Conservation (phyloP, 1,140 invertebrate species). For the Zaprionus nigranus region DNA sequence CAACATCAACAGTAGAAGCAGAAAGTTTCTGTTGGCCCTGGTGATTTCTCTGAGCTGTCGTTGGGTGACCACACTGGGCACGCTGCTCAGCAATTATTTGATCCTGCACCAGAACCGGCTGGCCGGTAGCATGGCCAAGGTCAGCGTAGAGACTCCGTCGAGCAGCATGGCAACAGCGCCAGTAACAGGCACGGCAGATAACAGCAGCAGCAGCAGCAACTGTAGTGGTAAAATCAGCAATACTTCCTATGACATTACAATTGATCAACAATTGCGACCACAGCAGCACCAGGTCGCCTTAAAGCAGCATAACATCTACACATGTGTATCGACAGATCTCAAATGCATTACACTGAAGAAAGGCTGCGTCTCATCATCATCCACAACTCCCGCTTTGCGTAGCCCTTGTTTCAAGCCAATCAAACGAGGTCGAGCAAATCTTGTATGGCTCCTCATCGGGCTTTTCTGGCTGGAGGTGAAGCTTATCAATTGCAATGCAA, state of each 20-base stretch:
- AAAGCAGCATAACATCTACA: background rate
- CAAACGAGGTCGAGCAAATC: constrained; percentile 65
- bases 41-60: constrained; percentile 31
- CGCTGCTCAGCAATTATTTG: constrained; percentile 49
- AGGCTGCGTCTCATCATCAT: constrained; percentile 30
- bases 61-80: constrained; percentile 46
- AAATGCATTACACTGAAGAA: constrained; percentile 21
- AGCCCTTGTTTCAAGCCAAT: constrained; percentile 15
- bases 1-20: background rate
- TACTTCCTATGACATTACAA: constrained; percentile 54
- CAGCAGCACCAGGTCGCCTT: background rate
- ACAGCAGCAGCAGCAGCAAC: constrained; percentile 1
- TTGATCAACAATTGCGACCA: constrained; percentile 61
- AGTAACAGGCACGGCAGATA: background rate
- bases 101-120: constrained; percentile 28
- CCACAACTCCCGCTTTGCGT: constrained; percentile 37
- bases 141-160: background rate
- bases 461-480: constrained; percentile 78
- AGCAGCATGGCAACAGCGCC: background rate
- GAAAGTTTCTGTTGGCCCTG: constrained; percentile 29
- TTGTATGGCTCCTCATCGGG: constrained; percentile 77
- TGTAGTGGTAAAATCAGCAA: constrained; percentile 13
- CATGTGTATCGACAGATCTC: constrained; percentile 23
- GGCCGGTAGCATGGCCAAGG: background rate
- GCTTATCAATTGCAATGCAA: constrained; percentile 70